Evolutionary conservation across 2,113 vertebrate genomes (phyloP).

Genomic region (Burhinus oedicnemus): DNA sequence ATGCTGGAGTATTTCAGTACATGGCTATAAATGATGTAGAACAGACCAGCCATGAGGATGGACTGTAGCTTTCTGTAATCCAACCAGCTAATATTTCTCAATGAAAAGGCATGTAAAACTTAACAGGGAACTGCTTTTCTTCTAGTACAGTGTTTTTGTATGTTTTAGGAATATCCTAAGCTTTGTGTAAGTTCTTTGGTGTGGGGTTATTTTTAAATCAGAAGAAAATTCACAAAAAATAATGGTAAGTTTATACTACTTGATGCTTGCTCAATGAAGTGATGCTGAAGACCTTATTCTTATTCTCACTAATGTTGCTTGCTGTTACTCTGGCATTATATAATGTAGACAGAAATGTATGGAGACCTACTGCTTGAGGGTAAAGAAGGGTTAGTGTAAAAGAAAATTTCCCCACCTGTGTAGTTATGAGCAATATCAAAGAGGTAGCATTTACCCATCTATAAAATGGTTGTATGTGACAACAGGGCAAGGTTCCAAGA

Average conservation of each 20-base stretch:
- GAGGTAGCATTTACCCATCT: neutral
- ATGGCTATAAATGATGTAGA: neutral
- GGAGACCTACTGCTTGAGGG: neutral
- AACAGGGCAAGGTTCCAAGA: neutral
- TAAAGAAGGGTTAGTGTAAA: neutral
- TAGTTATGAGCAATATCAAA: neutral
- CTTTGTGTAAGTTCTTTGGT: neutral
- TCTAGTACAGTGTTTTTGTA: neutral
- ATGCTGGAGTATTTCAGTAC: neutral
- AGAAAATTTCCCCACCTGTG: neutral
- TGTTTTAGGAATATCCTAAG: neutral
- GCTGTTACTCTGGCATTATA: neutral
- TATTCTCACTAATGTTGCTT: neutral
- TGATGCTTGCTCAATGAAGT: neutral
- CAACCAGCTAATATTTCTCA: neutral
- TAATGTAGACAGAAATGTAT: neutral
- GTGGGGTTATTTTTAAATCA: neutral
- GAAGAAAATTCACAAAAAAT: neutral
- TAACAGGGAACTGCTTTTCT: neutral
- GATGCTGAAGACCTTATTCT: neutral
- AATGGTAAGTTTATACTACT: neutral
- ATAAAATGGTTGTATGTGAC: neutral
- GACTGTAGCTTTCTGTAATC: neutral
- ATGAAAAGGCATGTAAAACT: neutral
- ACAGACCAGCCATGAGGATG: neutral